phyloP scores from a whole-genome alignment of 2,888 invertebrate genomes.

The Meliscaeva auricollis region DNA sequence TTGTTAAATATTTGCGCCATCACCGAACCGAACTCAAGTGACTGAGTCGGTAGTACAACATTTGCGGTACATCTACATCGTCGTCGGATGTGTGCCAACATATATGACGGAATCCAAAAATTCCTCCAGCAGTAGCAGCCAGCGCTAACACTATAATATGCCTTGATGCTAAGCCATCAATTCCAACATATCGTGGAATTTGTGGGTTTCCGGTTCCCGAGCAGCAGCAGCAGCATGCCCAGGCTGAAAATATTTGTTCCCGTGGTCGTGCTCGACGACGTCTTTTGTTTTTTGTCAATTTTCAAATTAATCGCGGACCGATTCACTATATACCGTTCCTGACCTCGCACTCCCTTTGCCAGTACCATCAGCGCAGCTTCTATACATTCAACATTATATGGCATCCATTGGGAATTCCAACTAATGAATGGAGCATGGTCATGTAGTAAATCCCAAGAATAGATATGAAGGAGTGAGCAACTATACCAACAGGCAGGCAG shows the following conservation, averaged over 20 bases:
- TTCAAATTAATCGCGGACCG: constrained; percentile 69
- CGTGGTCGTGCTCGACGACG: constrained; percentile 65
- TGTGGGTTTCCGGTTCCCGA: constrained; percentile 73
- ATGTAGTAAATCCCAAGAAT: constrained; percentile 71
- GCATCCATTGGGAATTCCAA: constrained; percentile 57
- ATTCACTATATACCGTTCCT: not conserved
- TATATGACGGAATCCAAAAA: constrained; percentile 75
- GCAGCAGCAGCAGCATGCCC: constrained; percentile 39
- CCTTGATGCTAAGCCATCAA: constrained; percentile 74
- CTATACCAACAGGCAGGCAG: constrained; percentile 12
- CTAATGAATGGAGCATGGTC: constrained; percentile 73
- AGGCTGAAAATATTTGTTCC: constrained; percentile 61
- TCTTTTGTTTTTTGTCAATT: constrained; percentile 75
- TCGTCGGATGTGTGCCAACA: constrained; percentile 49
- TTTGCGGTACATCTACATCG: constrained; percentile 36
- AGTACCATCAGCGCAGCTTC: not conserved
- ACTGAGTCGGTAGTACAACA: constrained; percentile 30
- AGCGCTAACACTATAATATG: constrained; percentile 55
- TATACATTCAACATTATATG: not conserved
- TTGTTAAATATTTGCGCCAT: constrained; percentile 76
- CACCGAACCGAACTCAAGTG: constrained; percentile 67
- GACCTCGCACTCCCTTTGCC: not conserved
- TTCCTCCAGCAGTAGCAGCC: constrained; percentile 46
- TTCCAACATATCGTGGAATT: constrained; percentile 73
- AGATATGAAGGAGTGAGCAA: constrained; percentile 70